A percentile compares a stretch with the other conserved stretches of the same genome.
Evolutionary conservation across 2,113 vertebrate genomes (phyloP).

Genomic region (Phyllostomus hastatus): DNA sequence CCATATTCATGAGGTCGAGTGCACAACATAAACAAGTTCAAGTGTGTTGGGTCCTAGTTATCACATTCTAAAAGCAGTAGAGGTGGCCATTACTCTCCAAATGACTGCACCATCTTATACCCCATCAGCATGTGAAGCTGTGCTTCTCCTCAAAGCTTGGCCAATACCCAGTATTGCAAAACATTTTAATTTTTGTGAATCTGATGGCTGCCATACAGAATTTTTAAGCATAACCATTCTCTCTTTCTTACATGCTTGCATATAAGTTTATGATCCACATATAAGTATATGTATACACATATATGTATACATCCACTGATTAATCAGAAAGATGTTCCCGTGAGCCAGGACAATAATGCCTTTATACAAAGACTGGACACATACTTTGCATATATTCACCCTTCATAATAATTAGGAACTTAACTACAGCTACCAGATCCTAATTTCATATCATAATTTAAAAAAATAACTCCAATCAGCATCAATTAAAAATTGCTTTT

Average conservation of each 20-base stretch:
- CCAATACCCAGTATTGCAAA: neutral
- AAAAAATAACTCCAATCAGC: neutral
- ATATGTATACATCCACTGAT: neutral
- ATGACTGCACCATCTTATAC: fast-evolving
- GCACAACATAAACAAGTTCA: fast-evolving
- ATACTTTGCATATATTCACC: neutral
- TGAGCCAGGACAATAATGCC: neutral
- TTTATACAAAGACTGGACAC: neutral
- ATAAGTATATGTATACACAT: neutral
- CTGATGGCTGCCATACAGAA: neutral
- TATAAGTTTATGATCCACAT: no score
- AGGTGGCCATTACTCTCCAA: neutral
- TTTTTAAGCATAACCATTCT: neutral
- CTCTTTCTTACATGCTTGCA: neutral
- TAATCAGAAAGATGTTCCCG: neutral
- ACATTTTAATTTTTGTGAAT: neutral
- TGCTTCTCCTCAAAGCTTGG: neutral
- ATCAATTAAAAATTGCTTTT: neutral
- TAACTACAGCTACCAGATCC: neutral
- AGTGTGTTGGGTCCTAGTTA: neutral
- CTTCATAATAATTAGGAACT: neutral
- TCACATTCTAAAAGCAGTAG: neutral
- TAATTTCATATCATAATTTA: neutral
- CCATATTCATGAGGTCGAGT: fast-evolving
- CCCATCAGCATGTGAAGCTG: fast-evolving